Conservation (phyloP, 2,888 invertebrate species). For the Ophion slaviceki region DNA sequence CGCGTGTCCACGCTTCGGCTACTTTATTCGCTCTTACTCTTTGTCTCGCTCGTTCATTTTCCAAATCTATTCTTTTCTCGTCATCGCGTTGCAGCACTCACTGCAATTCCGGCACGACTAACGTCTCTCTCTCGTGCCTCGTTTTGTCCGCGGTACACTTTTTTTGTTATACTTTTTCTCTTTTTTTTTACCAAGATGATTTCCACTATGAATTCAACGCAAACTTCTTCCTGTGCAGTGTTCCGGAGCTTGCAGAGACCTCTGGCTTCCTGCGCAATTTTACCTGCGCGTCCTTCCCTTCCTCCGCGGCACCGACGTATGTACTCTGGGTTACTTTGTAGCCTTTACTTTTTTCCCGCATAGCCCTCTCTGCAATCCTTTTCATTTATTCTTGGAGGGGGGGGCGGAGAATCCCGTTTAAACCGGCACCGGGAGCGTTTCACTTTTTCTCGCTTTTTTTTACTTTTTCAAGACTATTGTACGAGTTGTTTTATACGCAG, state of each 20-base stretch:
- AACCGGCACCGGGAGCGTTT: not conserved
- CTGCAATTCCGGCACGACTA: not conserved
- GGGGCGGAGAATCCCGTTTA: not conserved
- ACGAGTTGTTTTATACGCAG: constrained; percentile 4
- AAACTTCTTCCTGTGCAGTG: constrained; percentile 5
- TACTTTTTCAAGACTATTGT: constrained; percentile 14
- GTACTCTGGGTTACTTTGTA: constrained; percentile 20
- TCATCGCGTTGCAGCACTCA: not conserved
- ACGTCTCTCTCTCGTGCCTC: not conserved
- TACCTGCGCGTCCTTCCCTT: not conserved
- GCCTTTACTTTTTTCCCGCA: not conserved
- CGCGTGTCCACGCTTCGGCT: not conserved
- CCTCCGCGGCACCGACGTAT: not conserved
- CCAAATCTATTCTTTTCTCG: not conserved
- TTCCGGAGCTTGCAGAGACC: constrained; percentile 2
- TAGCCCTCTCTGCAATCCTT: not conserved
- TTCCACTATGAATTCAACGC: not conserved
- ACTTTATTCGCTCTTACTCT: not conserved
- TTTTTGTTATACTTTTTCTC: not conserved
- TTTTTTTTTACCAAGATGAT: not conserved
- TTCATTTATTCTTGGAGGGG: not conserved
- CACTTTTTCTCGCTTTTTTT: not conserved
- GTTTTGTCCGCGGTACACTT: not conserved
- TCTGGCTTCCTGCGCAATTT: not conserved
- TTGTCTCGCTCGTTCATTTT: not conserved